phyloP scores from a whole-genome alignment of 2,888 invertebrate species.

The Physocephala rufipes region DNA sequence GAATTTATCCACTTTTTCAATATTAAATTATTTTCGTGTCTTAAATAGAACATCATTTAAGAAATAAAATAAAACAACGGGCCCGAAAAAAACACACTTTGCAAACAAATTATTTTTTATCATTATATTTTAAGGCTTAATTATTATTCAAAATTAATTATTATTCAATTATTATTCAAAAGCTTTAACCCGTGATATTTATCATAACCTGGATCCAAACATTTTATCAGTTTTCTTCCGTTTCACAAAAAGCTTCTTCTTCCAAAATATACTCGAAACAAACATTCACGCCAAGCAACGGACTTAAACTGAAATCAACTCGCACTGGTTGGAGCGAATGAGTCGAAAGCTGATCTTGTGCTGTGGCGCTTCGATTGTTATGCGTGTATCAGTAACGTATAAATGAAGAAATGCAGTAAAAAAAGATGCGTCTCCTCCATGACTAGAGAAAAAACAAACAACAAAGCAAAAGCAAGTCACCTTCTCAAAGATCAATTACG shows the following conservation, averaged over 20 bases:
- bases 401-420: slow-evolving; percentile 13
- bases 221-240: neutral
- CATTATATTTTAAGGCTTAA: too few relatives aligned
- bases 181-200: too few relatives aligned
- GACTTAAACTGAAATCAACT: slow-evolving; percentile 42
- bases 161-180: too few relatives aligned
- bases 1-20: neutral
- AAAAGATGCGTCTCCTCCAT: neutral
- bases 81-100: neutral
- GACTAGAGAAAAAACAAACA: too few relatives aligned
- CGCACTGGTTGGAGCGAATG: slow-evolving; percentile 25
- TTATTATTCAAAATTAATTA: too few relatives aligned
- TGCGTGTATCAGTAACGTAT: neutral
- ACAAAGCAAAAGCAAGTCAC: too few relatives aligned
- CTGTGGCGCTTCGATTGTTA: slow-evolving; percentile 5
- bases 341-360: slow-evolving; percentile 36
- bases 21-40: too few relatives aligned
- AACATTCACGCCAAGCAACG: slow-evolving; percentile 38
- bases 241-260: too few relatives aligned
- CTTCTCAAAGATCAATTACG: too few relatives aligned
- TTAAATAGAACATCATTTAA: too few relatives aligned
- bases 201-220: too few relatives aligned
- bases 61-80: neutral
- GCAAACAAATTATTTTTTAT: too few relatives aligned
- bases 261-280: slow-evolving; percentile 18